Base-by-base conservation (phyloP, 2,888 invertebrate genomes). In the Thumatha senex region DNA sequence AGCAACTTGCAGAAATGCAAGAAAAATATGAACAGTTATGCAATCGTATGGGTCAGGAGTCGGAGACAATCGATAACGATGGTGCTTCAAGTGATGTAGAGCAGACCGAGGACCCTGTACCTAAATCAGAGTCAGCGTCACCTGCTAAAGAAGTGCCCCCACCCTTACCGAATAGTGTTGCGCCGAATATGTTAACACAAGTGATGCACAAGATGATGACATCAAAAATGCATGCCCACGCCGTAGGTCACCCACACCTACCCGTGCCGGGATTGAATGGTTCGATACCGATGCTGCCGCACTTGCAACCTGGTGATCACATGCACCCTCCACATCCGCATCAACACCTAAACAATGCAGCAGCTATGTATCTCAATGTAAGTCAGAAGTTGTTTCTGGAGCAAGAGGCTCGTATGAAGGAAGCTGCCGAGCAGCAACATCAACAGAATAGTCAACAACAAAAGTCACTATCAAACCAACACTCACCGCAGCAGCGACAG, bases 1-100 rank as follows among this genome's bases (percentile, higher is more conserved):
- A 97, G 76, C 97, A 98, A 84, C 89, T 98, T 54, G 97, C 96
- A 10, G 96, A 96, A 80, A 97, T 98, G 96, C 97, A 97, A 89
- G 96, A 97, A 77, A 96, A 97, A 80, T 98, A 98, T 85, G 94
- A 96, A 79, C 96, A 97, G 84, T 89, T 98, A 72, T 96, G 96
- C 80, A 96, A 96, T 74, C 93, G 96, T 66, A 96, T 96, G 93
- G 96, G 96, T 70, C 95, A 95, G 72, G 95, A 94, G 61, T 95
- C 95, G 0, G 95, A 95, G 71, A 95, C 95, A 65, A 94, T 94
- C 67, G 95, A 96, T 75, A 93, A 95, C 41, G 95, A 95, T 67
- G 96, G 96, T 78, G 93, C 93, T 57, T 93, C 93, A 70, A 95
- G 95, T 91, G 95, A 95, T 74, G 94, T 95, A 74, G 95, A 95